Evolutionary conservation across 2,888 invertebrate genomes (phyloP).

Genomic region (Lottia gigantea): DNA sequence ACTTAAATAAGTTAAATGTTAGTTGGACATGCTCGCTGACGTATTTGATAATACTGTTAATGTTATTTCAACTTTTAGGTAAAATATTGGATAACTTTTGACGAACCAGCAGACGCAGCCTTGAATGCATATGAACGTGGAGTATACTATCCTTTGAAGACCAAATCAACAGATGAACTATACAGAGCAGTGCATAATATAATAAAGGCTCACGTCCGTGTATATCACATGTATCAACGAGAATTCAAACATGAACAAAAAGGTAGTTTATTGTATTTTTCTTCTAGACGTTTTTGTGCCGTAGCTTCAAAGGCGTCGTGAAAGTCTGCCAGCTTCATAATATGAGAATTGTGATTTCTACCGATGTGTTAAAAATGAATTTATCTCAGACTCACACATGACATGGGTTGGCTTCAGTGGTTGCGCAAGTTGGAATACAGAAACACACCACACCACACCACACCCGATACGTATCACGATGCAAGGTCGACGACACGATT

Average conservation of each 20-base stretch:
- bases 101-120: conserved; percentile 74
- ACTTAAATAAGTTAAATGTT: not conserved
- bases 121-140: conserved; percentile 31
- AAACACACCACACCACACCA: too few relatives aligned
- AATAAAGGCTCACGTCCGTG: conserved; percentile 29
- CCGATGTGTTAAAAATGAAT: too few relatives aligned
- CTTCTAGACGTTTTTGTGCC: not conserved
- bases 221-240: conserved; percentile 28
- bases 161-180: conserved; percentile 49
- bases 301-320: not conserved
- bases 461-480: too few relatives aligned
- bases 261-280: conserved; percentile 24
- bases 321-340: too few relatives aligned
- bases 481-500: too few relatives aligned
- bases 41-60: conserved; percentile 1
- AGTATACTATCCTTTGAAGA: conserved; percentile 20
- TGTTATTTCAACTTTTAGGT: conserved; percentile 41
- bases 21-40: not conserved
- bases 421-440: too few relatives aligned
- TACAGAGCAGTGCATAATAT: conserved; percentile 71
- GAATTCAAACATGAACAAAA: conserved; percentile 28
- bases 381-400: too few relatives aligned
- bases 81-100: conserved; percentile 79
- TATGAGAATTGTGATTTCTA: too few relatives aligned
- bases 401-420: too few relatives aligned